Base-by-base conservation (phyloP, 2,888 invertebrate species). In the Loripinus fragilis region DNA sequence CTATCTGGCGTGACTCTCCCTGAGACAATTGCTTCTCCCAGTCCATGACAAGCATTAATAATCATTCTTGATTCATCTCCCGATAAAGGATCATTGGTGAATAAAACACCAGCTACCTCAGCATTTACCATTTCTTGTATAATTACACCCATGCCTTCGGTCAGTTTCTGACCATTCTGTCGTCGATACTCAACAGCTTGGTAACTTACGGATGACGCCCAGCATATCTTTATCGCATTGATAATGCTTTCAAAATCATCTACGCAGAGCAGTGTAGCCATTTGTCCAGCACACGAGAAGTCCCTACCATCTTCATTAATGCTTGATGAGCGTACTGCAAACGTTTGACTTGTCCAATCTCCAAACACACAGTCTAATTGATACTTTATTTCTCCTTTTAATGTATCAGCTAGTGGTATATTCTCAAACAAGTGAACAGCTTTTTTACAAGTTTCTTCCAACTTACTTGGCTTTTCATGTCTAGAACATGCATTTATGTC, bases 21-120 rank as follows among this genome's bases (percentile, higher is more conserved):
- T 5, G 74, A 75, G 23, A 75, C 74, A 60, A 69, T 60, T 0
- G 33, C 20, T n/a, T 75, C 74, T 12, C 74, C 74, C 28, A 75
- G 64, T 20, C 74, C 69, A 35, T 38, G 20, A 35, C 41, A 30
- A 20, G 74, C 68, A 48, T 68, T 75, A 12, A 75, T 30, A 20
- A 69, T 12, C 28, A 75, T 60, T 28, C 42, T 70, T 33, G 52
- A 42, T n/a, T 45, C 74, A 28, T 55, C 33, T 2, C 69, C 69
- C 12, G 69, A 45, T 23, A 75, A 7, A 1, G 74, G 74, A 60
- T 75, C 69, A 23, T 33, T 64, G 8, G 74, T 75, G 35, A 75
- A 69, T 30, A 75, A n/a, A 12, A 69, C 74, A 1, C 74, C 74
- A 15, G 74, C 68, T 20, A 70, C 70, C 2, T 75, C 69, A 23